These are phyloP conservation scores for Arctia plantaginis DNA, from an alignment of 2,888 invertebrate species.

Conservation along the genomic window DNA sequence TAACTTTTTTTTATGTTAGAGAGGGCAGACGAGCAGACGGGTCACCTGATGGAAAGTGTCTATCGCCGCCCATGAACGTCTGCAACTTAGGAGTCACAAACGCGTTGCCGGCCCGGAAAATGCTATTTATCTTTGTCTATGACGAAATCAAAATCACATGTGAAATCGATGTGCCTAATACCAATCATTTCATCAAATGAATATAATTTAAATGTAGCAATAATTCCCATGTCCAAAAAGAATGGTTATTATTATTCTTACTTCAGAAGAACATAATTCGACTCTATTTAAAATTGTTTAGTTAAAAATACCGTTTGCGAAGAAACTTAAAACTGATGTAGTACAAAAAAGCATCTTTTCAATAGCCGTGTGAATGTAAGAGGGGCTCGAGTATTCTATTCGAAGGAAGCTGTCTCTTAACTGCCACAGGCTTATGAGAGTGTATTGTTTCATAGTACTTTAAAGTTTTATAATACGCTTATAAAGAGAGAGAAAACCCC, in stretches of 20 bases:
- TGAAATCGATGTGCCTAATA: no score
- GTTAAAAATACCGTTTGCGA: conserved; percentile 12
- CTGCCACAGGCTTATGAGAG: conserved; percentile 35
- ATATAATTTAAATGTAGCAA: no score
- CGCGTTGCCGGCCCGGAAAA: no score
- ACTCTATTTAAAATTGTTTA: background rate
- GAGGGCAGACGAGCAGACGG: no score
- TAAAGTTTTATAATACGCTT: conserved; percentile 24
- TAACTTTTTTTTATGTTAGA: no score
- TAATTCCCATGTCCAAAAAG: no score
- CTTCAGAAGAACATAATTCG: background rate
- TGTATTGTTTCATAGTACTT: conserved; percentile 39
- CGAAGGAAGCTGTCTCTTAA: conserved; percentile 53
- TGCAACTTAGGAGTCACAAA: no score
- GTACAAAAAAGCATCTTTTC: conserved; percentile 47
- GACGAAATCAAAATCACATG: no score
- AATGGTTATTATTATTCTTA: background rate
- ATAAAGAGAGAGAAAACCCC: conserved; percentile 1
- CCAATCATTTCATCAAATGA: no score
- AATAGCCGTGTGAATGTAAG: conserved; percentile 37
- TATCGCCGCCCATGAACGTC: no score
- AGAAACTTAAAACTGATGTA: conserved; percentile 39
- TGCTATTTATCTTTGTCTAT: no score
- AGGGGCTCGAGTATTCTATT: conserved; percentile 41
- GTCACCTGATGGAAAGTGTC: no score